phyloP scores from a whole-genome alignment of 2,888 invertebrate genomes.

The Pyrochroa serraticornis region DNA sequence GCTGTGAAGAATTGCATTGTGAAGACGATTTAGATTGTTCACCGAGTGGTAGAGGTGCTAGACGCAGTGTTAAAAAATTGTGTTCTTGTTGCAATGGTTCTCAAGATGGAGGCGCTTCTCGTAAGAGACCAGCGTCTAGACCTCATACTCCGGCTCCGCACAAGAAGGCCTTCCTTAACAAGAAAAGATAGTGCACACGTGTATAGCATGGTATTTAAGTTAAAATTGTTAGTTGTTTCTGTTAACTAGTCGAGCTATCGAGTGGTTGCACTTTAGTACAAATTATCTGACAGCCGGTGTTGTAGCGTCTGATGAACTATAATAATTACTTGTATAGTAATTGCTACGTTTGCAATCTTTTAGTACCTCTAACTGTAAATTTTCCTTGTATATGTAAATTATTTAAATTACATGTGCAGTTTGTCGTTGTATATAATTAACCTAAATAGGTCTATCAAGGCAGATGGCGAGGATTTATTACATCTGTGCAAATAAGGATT shows the following conservation, averaged over 20 bases:
- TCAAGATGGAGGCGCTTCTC: slow-evolving; percentile 39
- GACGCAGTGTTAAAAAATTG: slow-evolving; percentile 52
- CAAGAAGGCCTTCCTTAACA: slow-evolving; percentile 55
- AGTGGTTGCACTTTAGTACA: slow-evolving; percentile 57
- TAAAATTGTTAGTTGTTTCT: slow-evolving; percentile 43
- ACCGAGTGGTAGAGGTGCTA: slow-evolving; percentile 51
- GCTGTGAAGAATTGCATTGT: slow-evolving; percentile 48
- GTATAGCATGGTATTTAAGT: slow-evolving; percentile 32
- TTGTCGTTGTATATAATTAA: slow-evolving; percentile 56
- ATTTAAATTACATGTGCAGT: slow-evolving; percentile 54
- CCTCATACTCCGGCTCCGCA: slow-evolving; percentile 52
- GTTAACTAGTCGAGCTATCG: slow-evolving; percentile 45
- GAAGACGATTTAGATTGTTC: slow-evolving; percentile 47
- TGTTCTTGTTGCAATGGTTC: slow-evolving; percentile 56
- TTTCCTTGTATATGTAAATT: slow-evolving; percentile 54
- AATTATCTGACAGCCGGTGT: slow-evolving; percentile 48
- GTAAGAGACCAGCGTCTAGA: slow-evolving; percentile 50
- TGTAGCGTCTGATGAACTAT: slow-evolving; percentile 38
- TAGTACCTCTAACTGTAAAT: slow-evolving; percentile 55
- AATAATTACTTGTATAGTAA: slow-evolving; percentile 48
- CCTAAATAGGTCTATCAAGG: slow-evolving; percentile 34
- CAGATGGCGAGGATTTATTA: slow-evolving; percentile 31
- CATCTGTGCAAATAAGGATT: slow-evolving; percentile 39
- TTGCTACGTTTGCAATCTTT: slow-evolving; percentile 56
- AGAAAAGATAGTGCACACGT: slow-evolving; percentile 57